These are phyloP conservation scores for Laspeyria flexula DNA, from an alignment of 2,888 invertebrate species.

Conservation along the genomic window DNA sequence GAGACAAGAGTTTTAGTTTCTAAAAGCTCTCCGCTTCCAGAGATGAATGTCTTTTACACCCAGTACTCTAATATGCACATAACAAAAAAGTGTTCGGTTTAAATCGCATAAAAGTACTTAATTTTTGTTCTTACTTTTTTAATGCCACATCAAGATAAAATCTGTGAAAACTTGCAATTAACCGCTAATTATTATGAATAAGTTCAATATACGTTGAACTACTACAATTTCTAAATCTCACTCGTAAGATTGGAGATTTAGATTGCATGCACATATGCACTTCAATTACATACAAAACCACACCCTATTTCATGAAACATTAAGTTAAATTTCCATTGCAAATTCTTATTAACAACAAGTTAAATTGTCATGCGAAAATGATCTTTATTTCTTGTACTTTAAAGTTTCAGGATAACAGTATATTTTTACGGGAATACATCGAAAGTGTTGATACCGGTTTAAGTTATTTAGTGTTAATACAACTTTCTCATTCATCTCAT, in stretches of 20 bases:
- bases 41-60: too few relatives aligned
- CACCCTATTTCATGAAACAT: background rate
- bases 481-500: slow-evolving; percentile 44
- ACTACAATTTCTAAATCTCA: too few relatives aligned
- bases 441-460: slow-evolving; percentile 44
- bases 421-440: slow-evolving; percentile 31
- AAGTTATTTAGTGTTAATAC: slow-evolving; percentile 32
- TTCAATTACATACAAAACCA: slow-evolving; percentile 4
- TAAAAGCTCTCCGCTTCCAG: too few relatives aligned
- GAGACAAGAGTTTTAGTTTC: too few relatives aligned
- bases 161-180: too few relatives aligned
- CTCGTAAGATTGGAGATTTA: too few relatives aligned
- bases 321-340: slow-evolving; percentile 5
- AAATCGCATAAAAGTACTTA: too few relatives aligned
- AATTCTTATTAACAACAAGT: background rate
- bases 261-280: slow-evolving; percentile 2
- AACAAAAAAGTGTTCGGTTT: too few relatives aligned
- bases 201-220: too few relatives aligned
- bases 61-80: too few relatives aligned
- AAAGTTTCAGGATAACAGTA: slow-evolving; percentile 28
- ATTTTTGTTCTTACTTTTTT: slow-evolving; percentile 2
- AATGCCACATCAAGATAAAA: too few relatives aligned
- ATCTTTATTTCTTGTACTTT: slow-evolving; percentile 12
- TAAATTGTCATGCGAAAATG: slow-evolving; percentile 12
- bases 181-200: too few relatives aligned